A percentile compares a stretch with the other conserved stretches of the same genome.
Evolutionary conservation across 2,797 vertebrate species (phyloP).

Genomic region (Acrocephalus scirpaceus): DNA sequence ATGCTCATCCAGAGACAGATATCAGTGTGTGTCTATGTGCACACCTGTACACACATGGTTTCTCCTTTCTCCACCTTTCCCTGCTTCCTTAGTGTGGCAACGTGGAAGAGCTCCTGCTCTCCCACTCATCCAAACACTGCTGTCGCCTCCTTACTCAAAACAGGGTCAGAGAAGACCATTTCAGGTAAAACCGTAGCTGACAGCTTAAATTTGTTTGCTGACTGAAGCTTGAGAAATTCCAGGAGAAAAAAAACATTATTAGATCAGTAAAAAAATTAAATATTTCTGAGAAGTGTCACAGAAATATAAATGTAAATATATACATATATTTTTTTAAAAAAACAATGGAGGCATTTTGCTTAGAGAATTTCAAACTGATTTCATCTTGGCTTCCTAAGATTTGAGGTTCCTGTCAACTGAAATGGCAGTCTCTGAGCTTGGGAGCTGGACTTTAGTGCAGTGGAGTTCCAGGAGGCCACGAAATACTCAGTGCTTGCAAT

Average conservation of each 20-base stretch:
- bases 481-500: neutral
- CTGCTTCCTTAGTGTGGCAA: neutral
- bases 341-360: neutral
- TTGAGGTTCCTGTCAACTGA: neutral
- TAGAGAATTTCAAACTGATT: neutral
- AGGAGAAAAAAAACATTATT: neutral
- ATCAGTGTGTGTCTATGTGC: rapidly evolving
- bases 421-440: neutral
- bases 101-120: neutral
- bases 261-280: neutral
- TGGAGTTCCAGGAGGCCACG: neutral
- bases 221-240: neutral
- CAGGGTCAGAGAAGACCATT: neutral
- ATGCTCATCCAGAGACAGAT: neutral
- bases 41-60: rapidly evolving
- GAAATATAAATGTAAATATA: neutral
- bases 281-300: neutral
- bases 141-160: neutral
- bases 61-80: neutral
- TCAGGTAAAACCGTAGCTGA: neutral
- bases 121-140: neutral
- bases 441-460: neutral
- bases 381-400: neutral
- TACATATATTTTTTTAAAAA: neutral
- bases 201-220: neutral